phyloP scores from a whole-genome alignment of 2,113 vertebrate genomes.

The Agelaius phoeniceus region DNA sequence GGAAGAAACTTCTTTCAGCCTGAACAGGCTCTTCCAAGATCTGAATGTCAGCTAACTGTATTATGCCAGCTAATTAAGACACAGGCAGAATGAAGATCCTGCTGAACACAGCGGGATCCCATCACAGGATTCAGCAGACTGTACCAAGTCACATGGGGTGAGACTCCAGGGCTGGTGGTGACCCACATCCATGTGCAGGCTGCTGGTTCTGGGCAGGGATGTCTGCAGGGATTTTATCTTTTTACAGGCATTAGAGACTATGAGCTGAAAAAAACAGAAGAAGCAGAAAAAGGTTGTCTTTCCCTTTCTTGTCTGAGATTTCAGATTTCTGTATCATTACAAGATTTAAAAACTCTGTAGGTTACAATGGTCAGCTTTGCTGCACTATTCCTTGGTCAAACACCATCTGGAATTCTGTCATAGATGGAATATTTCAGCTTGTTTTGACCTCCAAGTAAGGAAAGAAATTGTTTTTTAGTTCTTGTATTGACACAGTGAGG shows the following conservation, averaged over 20 bases:
- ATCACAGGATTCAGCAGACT: background rate
- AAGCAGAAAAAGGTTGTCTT: background rate
- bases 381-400: background rate
- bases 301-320: background rate
- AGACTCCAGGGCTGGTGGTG: background rate
- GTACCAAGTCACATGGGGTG: background rate
- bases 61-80: conserved; percentile 43
- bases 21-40: background rate
- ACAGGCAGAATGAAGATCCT: background rate
- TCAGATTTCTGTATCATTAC: background rate
- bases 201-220: background rate
- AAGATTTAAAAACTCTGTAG: background rate
- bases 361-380: background rate
- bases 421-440: background rate
- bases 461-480: background rate
- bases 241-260: background rate
- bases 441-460: background rate
- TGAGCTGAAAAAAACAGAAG: background rate
- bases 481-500: background rate
- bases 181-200: background rate
- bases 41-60: background rate
- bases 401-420: background rate
- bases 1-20: conserved; percentile 37
- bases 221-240: background rate
- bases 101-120: background rate